Base-by-base conservation (phyloP, 2,797 vertebrate species). In the Forpus xanthops region DNA sequence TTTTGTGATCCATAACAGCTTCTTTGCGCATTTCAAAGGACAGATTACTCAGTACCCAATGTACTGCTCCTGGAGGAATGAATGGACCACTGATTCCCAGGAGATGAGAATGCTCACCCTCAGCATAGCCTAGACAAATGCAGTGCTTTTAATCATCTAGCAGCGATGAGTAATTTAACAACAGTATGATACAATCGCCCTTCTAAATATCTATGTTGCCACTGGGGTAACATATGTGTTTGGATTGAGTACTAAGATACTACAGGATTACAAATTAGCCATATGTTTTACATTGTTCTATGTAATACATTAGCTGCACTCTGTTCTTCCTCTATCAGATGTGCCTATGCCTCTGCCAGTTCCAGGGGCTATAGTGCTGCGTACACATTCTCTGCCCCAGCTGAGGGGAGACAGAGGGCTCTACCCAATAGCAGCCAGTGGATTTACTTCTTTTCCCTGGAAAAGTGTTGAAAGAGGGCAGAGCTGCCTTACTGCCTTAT, bases 1-100 rank as follows among this genome's bases (percentile, higher is more conserved):
- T 76, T 92, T 77, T 70, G 74, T 85, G 70, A 62, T 95, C 80
- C 71, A 85, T 89, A 89, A 89, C 75, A 87, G 73, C 74, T 90
- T 85, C 81, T 89, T 92, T 19, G 67, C 75, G 73, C 37, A 13
- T 92, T 94, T 85, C 84, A 78, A 82, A 92, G 87, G 87, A 66
- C 71, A 82, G 50, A 82, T 88, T 94, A 81, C 53, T 86, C 76
- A 91, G 77, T 50, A 73, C n/a, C 55, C 50, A 27, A 35, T 75
- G 84, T 87, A 45, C 55, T 52, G 56, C 64, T 93, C 67, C 58
- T 68, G 42, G 73, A 84, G 47, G 71, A 88, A 92, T 25, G 66
- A 91, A 78, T 62, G 77, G 83, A 79, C 85, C 53, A 62, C 83
- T 86, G 81, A 56, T 45, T 94, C 71, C 16, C 62, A 72, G 33